Conservation (phyloP, 2,888 invertebrate species). For the Nephrocerus scutellatus region DNA sequence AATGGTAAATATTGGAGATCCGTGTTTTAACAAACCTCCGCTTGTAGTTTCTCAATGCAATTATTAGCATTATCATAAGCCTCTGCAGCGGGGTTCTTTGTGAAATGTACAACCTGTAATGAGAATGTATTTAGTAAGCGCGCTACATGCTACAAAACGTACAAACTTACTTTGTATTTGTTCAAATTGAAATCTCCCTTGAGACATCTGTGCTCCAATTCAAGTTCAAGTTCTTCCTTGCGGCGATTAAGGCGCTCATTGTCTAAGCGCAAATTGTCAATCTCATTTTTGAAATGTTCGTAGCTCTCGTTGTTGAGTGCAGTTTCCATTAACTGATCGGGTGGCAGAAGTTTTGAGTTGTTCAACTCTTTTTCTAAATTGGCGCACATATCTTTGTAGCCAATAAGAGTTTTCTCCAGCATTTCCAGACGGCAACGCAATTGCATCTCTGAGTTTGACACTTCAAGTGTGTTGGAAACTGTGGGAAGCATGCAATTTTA, state of each 20-base stretch:
- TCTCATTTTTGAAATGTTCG: constrained; percentile 55
- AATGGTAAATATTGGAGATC: too few relatives aligned
- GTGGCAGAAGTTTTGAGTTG: constrained; percentile 32
- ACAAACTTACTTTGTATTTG: constrained; percentile 33
- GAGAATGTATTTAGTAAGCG: too few relatives aligned
- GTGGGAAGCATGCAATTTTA: too few relatives aligned
- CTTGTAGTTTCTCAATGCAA: constrained; percentile 62
- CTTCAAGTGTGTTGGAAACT: constrained; percentile 32
- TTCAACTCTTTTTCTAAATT: constrained; percentile 59
- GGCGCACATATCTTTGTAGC: constrained; percentile 65
- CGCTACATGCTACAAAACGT: neutral
- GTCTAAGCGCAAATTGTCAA: constrained; percentile 51
- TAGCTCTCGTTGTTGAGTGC: constrained; percentile 48
- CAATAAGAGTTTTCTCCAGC: constrained; percentile 65
- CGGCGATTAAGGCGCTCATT: constrained; percentile 50
- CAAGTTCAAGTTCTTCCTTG: constrained; percentile 59
- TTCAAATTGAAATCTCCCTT: constrained; percentile 50
- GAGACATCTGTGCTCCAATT: constrained; percentile 58
- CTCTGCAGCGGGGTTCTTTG: constrained; percentile 66
- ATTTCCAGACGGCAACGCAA: constrained; percentile 61
- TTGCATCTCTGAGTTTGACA: constrained; percentile 44
- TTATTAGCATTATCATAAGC: constrained; percentile 60
- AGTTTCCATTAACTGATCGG: constrained; percentile 26
- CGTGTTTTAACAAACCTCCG: constrained; percentile 55
- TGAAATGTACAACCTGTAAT: constrained; percentile 56